A percentile compares a stretch with the other conserved stretches of the same genome.
Conservation (phyloP, 1,140 invertebrate species). For the Achatina immaculata region DNA sequence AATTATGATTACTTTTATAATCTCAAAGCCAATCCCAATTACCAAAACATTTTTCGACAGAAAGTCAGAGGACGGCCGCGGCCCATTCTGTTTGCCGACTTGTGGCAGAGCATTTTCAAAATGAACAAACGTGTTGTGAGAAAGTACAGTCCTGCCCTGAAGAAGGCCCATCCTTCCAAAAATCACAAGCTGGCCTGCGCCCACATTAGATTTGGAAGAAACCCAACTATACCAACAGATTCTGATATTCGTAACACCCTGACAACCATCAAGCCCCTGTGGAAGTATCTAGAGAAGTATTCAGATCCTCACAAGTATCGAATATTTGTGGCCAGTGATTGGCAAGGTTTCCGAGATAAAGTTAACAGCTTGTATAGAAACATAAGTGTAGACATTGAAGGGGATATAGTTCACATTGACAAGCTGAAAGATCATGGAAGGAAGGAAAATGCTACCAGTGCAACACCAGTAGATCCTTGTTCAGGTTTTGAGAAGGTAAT, state of each 20-base stretch:
- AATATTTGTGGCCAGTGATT: slow-evolving; percentile 54
- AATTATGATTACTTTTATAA: slow-evolving; percentile 53
- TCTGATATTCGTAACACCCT: slow-evolving; percentile 45
- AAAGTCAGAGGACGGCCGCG: slow-evolving; percentile 42
- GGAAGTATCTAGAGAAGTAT: slow-evolving; percentile 47
- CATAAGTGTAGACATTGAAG: slow-evolving; percentile 43
- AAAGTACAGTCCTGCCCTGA: slow-evolving; percentile 36
- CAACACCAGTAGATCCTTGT: slow-evolving; percentile 39
- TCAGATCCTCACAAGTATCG: slow-evolving; percentile 42
- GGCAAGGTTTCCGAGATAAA: slow-evolving; percentile 42
- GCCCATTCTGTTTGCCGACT: slow-evolving; percentile 45
- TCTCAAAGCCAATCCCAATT: slow-evolving; percentile 47
- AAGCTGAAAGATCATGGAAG: slow-evolving; percentile 20
- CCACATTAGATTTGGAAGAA: slow-evolving; percentile 49
- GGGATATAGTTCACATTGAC: slow-evolving; percentile 52
- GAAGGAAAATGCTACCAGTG: not conserved
- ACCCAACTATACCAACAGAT: slow-evolving; percentile 51
- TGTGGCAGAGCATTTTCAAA: slow-evolving; percentile 49
- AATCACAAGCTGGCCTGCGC: slow-evolving; percentile 49
- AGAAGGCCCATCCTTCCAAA: slow-evolving; percentile 34
- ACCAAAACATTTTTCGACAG: slow-evolving; percentile 42
- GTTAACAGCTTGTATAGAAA: slow-evolving; percentile 42
- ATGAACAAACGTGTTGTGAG: slow-evolving; percentile 47
- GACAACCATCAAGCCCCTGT: slow-evolving; percentile 41
- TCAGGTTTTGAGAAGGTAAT: slow-evolving; percentile 49